Percentiles rank a stretch among this genome's conserved stretches.
Conservation (phyloP, 92 coral and sea anemone species). For the Muricea muricata region DNA sequence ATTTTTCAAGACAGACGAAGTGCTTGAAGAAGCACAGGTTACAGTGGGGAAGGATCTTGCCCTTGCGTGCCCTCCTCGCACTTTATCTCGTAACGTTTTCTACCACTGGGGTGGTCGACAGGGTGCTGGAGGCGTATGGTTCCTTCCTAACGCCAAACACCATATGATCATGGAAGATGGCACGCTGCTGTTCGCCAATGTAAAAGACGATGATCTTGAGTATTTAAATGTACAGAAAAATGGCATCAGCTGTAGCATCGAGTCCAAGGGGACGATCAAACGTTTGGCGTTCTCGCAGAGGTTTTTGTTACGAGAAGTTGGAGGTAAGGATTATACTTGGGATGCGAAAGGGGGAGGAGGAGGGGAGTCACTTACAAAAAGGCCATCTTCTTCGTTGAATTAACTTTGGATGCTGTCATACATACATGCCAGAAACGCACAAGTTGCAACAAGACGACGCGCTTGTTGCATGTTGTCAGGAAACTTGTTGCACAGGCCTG, state of each 20-base stretch:
- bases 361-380: no score
- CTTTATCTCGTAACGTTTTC: constrained; percentile 23
- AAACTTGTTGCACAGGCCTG: no score
- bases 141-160: constrained; percentile 2
- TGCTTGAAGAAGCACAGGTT: not conserved
- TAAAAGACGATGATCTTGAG: constrained; percentile 26
- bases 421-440: no score
- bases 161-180: constrained; percentile 41
- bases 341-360: no score
- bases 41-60: constrained; percentile 17
- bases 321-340: no score
- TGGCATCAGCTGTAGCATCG: constrained; percentile 40
- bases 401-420: no score
- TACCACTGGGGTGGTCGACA: constrained; percentile 44
- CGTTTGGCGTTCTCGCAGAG: constrained; percentile 22
- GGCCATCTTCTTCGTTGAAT: no score
- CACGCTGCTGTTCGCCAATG: constrained; percentile 27
- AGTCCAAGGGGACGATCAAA: constrained; percentile 31
- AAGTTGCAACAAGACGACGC: no score
- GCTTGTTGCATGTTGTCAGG: no score
- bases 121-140: constrained; percentile 22
- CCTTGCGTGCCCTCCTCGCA: constrained; percentile 37
- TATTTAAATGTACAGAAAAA: constrained; percentile 27
- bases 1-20: not conserved
- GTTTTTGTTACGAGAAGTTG: constrained; percentile 12